Evolutionary conservation across 1,140 invertebrate species (phyloP), one percentile per base, ranked within the genome.

Genomic region (Theocolax elegans): DNA sequence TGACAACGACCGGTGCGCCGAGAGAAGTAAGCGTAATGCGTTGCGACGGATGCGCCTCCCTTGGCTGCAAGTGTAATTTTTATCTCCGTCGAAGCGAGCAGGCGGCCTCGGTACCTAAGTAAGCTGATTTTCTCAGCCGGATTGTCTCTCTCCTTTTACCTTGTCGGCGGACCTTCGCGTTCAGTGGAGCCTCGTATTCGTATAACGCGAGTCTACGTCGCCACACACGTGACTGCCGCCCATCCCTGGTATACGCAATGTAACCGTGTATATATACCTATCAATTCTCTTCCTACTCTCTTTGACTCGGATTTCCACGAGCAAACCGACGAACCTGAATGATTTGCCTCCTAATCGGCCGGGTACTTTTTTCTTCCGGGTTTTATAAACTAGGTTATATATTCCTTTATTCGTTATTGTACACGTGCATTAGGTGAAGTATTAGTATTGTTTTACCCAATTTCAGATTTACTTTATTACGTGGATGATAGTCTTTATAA

Each of bases 301-400:
- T n/a, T n/a, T n/a, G n/a, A 19, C 19, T 35, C 15, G 1, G 29
- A 49, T 31, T 31, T 19, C 4, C 4, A 35, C 4, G 31, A 35
- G 31, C 31, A 35, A 35, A 35, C 31, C 69, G 75, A 65, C 68
- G 66, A 76, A 79, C 74, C 76, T 79, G 79, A 81, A 78, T 82
- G 81, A 81, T 82, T 80, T 76, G 78, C 76, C 73, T 80, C 70
- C 74, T 78, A 80, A 82, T 82, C 80, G 81, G 76, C 67, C 78
- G 81, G 72, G 73, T 78, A 82, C 79, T 78, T 77, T 74, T 75
- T 49, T 15, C n/a, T 3, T n/a, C n/a, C n/a, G n/a, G n/a, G n/a
- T n/a, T n/a, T n/a, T n/a, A n/a, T n/a, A n/a, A n/a, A n/a, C n/a
- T n/a, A n/a, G n/a, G n/a, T n/a, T n/a, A n/a, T n/a, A n/a, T n/a